Percentiles rank a stretch among this genome's conserved stretches.
Evolutionary conservation across 1,140 invertebrate species (phyloP).

Genomic region (Nasonia longicornis): DNA sequence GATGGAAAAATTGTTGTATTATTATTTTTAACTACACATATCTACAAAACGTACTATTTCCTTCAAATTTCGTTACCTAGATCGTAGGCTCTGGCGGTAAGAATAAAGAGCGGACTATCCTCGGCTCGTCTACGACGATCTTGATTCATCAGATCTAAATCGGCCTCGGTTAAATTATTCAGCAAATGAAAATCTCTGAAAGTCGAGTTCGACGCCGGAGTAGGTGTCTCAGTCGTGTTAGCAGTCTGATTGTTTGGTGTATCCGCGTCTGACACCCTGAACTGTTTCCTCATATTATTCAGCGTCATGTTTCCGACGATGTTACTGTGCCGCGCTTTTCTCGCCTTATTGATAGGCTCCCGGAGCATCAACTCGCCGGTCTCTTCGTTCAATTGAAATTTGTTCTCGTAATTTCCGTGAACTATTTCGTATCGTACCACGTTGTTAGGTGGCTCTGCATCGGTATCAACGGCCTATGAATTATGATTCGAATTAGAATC

Average conservation of each 20-base stretch:
- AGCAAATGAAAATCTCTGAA: slow-evolving; percentile 27
- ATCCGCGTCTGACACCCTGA: background rate
- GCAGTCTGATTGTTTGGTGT: background rate
- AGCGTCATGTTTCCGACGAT: background rate
- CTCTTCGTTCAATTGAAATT: slow-evolving; percentile 82
- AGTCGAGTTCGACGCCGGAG: background rate
- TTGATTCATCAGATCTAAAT: slow-evolving; percentile 34
- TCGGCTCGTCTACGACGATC: slow-evolving; percentile 63
- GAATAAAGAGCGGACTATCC: slow-evolving; percentile 72
- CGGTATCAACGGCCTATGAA: slow-evolving; percentile 80
- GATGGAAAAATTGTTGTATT: slow-evolving; percentile 37
- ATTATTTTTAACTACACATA: background rate
- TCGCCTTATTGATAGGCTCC: slow-evolving; percentile 49
- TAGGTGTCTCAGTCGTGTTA: background rate
- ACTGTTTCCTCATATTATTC: slow-evolving; percentile 33
- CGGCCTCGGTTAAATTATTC: slow-evolving; percentile 1
- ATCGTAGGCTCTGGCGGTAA: slow-evolving; percentile 83
- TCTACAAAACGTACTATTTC: background rate
- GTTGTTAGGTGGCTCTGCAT: slow-evolving; percentile 88
- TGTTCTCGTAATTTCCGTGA: slow-evolving; percentile 82
- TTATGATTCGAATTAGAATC: slow-evolving; percentile 22
- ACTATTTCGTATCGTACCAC: slow-evolving; percentile 86
- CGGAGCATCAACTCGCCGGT: slow-evolving; percentile 76
- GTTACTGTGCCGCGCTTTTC: slow-evolving; percentile 58
- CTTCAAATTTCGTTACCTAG: slow-evolving; percentile 69